Evolutionary conservation across 2,797 vertebrate species (phyloP).

Genomic region (Hapalemur alaotrensis): DNA sequence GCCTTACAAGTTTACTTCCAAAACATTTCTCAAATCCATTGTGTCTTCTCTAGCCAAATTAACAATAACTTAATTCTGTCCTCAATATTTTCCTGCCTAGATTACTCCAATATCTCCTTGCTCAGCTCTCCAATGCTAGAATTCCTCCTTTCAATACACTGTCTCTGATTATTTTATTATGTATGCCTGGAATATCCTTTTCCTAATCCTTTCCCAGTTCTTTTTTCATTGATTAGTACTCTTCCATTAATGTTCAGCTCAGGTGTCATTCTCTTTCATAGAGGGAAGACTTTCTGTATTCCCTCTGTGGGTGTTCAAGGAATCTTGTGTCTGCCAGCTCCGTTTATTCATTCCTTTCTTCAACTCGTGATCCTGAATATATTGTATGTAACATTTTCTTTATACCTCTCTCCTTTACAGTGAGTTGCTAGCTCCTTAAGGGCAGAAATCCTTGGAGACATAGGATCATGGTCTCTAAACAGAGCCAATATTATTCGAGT

Average conservation of each 20-base stretch:
- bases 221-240: not conserved
- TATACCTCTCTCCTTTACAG: not conserved
- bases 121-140: not conserved
- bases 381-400: not conserved
- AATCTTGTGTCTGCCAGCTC: not conserved
- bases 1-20: not conserved
- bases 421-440: not conserved
- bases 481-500: not conserved
- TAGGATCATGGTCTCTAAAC: not conserved
- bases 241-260: not conserved
- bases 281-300: not conserved
- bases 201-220: not conserved
- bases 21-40: slow-evolving; percentile 1
- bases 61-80: not conserved
- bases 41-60: not conserved
- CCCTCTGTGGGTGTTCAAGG: not conserved
- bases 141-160: not conserved
- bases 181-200: not conserved
- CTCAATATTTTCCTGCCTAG: not conserved
- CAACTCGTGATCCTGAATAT: not conserved
- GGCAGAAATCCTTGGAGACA: not conserved
- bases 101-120: not conserved
- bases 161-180: not conserved
- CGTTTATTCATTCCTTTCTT: not conserved
- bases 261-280: not conserved